Evolutionary conservation across 2,888 invertebrate species (phyloP), one percentile per base, ranked within the genome.

Genomic region (Xestia ashworthii): DNA sequence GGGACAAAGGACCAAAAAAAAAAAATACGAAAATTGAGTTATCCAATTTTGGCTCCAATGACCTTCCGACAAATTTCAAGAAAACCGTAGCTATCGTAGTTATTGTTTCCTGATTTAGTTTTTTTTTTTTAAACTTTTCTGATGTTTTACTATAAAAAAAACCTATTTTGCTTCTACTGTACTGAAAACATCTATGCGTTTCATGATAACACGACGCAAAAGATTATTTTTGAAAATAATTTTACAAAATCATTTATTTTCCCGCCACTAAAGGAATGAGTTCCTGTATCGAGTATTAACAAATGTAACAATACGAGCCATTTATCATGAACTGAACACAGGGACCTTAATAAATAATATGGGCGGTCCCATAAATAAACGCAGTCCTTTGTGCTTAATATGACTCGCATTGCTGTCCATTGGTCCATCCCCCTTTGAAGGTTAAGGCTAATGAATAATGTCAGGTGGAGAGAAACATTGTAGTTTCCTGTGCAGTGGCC

Each of bases 401-500:
- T 67, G 41, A 78, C 71, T 78, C 60, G 66, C 65, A 76, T 70
- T 60, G n/a, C n/a, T 70, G 19, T 71, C 60, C 66, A 55, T 55
- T 71, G 60, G 32, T 48, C 14, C n/a, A n/a, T 32, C 5, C 44
- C 38, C 53, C 46, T 72, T 71, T 71, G 78, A 71, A 32, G 53
- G 46, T 32, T n/a, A 82, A 38, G 32, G 32, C 22, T 66, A 66
- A 69, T 70, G 65, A 44, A 46, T 44, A 70, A 48, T 41, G 71
- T 78, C 78, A 77, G 70, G 22, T 71, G 5, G 46, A 60, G 44
- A 69, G 69, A 68, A 62, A 64, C 44, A 68, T 25, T 32, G 19
- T 50, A 83, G 65, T 38, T 71, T 71, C 41, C 14, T 64, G 73
- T 66, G 81, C 83, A 79, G 32, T 66, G 73, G 60, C 53, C 69